Evolutionary conservation across 2,113 vertebrate species (phyloP).

Genomic region (Macaca nemestrina): DNA sequence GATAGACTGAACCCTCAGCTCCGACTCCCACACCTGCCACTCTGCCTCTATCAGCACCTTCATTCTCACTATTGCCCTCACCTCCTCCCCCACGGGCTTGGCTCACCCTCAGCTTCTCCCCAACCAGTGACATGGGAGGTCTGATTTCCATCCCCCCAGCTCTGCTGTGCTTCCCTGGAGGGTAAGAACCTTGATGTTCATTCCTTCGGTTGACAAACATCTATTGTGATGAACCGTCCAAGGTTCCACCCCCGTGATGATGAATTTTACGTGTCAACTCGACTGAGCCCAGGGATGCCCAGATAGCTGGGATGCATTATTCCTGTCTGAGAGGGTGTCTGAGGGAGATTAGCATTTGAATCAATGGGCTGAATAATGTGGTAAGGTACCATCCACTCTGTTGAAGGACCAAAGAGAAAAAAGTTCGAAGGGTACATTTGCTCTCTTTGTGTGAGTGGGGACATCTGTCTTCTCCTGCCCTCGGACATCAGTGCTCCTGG

Average conservation of each 20-base stretch:
- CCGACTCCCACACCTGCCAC: no score
- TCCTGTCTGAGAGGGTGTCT: neutral
- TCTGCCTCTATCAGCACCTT: neutral
- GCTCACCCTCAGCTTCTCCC: neutral
- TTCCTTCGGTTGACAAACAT: neutral
- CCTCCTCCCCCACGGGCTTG: neutral
- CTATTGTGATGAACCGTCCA: neutral
- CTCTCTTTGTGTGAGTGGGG: neutral
- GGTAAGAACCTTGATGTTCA: neutral
- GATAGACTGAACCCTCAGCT: neutral
- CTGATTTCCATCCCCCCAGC: rapidly evolving
- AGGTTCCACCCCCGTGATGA: neutral
- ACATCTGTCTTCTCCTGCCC: neutral
- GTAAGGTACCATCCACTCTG: no score
- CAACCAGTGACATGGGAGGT: neutral
- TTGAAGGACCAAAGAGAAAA: neutral
- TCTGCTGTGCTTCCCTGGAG: neutral
- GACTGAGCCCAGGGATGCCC: neutral
- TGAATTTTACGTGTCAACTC: neutral
- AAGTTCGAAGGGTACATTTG: neutral
- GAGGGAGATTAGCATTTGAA: neutral
- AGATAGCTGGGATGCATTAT: neutral
- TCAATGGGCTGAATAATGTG: neutral
- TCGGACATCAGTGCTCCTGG: neutral
- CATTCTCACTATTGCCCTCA: neutral